A percentile compares a stretch with the other conserved stretches of the same genome.
Evolutionary conservation across 2,888 invertebrate genomes (phyloP).

Genomic region (Leptinotarsa tumamoca): DNA sequence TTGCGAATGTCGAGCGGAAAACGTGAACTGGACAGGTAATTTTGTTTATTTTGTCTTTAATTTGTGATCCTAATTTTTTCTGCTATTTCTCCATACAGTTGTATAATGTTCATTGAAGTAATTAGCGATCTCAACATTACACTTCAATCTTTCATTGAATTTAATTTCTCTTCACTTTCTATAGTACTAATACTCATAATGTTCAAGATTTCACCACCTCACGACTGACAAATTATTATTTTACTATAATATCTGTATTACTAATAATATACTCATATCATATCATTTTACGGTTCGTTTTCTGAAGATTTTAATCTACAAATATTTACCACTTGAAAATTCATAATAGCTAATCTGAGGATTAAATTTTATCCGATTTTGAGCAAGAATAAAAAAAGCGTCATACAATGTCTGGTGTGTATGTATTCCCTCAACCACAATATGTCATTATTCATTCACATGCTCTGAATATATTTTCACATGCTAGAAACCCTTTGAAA

Average conservation of each 20-base stretch:
- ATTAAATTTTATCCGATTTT: constrained; percentile 55
- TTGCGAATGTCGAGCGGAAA: not conserved
- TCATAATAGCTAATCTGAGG: constrained; percentile 49
- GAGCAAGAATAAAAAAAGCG: constrained; percentile 40
- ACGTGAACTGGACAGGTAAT: not conserved
- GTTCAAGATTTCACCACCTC: too few relatives aligned
- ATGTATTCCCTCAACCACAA: constrained; percentile 47
- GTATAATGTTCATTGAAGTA: not conserved
- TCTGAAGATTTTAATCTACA: constrained; percentile 49
- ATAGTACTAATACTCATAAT: too few relatives aligned
- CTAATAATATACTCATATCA: not conserved
- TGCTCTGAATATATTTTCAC: constrained; percentile 46
- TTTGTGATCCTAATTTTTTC: not conserved
- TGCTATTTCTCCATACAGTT: not conserved
- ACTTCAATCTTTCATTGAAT: not conserved
- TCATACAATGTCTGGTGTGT: constrained; percentile 49
- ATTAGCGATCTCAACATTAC: not conserved
- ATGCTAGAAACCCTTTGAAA: constrained; percentile 52
- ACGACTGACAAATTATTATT: too few relatives aligned
- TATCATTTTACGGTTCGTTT: not conserved
- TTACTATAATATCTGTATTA: too few relatives aligned
- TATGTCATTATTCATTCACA: constrained; percentile 45
- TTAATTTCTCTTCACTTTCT: not conserved
- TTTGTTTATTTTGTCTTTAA: not conserved
- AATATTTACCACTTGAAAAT: constrained; percentile 54